phyloP scores from a whole-genome alignment of 2,113 vertebrate genomes.

The Myotis davidii region DNA sequence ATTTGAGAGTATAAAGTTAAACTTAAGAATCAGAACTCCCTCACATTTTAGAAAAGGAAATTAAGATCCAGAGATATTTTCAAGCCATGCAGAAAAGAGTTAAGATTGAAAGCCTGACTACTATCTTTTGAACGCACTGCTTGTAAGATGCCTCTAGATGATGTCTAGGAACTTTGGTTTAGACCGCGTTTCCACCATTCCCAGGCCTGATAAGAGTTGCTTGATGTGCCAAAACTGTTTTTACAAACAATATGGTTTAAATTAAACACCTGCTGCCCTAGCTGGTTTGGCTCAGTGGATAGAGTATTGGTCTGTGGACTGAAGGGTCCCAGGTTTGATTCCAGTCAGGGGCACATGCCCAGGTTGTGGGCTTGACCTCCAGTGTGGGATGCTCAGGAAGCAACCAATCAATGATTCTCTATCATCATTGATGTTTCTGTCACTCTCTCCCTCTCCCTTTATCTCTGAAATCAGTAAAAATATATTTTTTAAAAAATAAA shows the following conservation, averaged over 20 bases:
- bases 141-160: not conserved
- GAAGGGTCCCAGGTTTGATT: too few species aligned
- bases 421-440: too few species aligned
- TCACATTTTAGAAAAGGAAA: constrained; percentile 27
- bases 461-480: too few species aligned
- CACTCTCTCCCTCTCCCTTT: too few species aligned
- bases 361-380: too few species aligned
- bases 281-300: too few species aligned
- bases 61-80: not conserved
- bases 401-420: too few species aligned
- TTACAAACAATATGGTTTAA: not conserved
- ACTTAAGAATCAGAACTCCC: not conserved
- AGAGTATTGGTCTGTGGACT: too few species aligned
- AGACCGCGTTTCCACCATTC: not conserved
- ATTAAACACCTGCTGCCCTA: not conserved
- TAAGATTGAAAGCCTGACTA: not conserved
- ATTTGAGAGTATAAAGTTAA: not conserved
- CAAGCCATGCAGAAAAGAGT: not conserved
- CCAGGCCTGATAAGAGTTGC: not conserved
- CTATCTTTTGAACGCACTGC: not conserved
- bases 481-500: too few species aligned
- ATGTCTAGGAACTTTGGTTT: not conserved
- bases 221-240: not conserved
- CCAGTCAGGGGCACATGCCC: too few species aligned
- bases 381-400: too few species aligned